phyloP scores from a whole-genome alignment of 2,797 vertebrate genomes.

The Notolepis coatsorum region DNA sequence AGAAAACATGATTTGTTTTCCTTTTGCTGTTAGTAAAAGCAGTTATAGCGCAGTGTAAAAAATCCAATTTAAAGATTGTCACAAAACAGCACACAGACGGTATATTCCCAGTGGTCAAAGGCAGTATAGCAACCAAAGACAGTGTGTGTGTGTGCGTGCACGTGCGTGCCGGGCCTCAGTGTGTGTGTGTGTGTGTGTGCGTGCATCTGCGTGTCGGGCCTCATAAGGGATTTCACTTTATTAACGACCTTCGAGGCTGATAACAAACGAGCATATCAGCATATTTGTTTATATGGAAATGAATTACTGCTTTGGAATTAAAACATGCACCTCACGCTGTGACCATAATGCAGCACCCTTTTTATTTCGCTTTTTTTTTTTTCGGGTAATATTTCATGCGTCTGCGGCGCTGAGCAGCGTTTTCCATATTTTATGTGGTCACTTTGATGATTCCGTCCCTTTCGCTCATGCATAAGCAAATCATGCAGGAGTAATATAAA shows the following conservation, averaged over 20 bases:
- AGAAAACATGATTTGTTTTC: constrained; percentile 17
- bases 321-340: constrained; percentile 65
- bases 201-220: constrained; percentile 22
- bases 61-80: constrained; percentile 15
- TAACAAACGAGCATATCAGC: constrained; percentile 65
- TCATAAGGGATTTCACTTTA: constrained; percentile 57
- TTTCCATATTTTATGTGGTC: constrained; percentile 75
- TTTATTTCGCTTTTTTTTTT: too few species aligned
- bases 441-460: constrained; percentile 65
- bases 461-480: constrained; percentile 71
- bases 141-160: constrained; percentile 14
- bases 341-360: constrained; percentile 57
- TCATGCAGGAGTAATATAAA: constrained; percentile 69
- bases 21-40: constrained; percentile 23
- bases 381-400: constrained; percentile 54
- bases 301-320: constrained; percentile 69
- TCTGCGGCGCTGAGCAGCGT: constrained; percentile 37
- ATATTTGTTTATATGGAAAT: constrained; percentile 72
- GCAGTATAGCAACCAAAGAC: constrained; percentile 17
- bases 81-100: constrained; percentile 21
- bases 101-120: constrained; percentile 23
- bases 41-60: constrained; percentile 1
- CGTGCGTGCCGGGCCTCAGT: neutral
- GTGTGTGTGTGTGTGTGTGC: constrained; percentile 35
- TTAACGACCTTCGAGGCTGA: constrained; percentile 67